These are phyloP conservation scores for Hemibagrus wyckioides DNA, from an alignment of 2,113 vertebrate genomes.

Conservation along the genomic window DNA sequence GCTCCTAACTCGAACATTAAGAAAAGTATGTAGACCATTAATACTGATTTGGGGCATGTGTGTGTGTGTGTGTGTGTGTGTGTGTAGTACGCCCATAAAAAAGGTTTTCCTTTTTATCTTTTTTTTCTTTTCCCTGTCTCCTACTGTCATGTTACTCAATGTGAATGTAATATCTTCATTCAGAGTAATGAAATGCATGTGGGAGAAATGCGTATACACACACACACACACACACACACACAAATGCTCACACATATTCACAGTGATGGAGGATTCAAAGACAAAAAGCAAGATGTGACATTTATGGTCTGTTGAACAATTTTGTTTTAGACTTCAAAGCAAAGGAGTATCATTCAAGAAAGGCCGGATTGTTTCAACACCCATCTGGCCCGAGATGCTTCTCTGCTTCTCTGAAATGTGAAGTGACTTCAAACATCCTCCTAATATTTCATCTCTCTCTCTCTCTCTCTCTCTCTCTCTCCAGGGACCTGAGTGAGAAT, in stretches of 20 bases:
- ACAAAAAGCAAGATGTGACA: slow-evolving; percentile 50
- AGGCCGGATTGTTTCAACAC: slow-evolving; percentile 29
- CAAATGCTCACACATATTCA: slow-evolving; percentile 32
- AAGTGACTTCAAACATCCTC: slow-evolving; percentile 54
- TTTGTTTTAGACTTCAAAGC: slow-evolving; percentile 56
- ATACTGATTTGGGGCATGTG: slow-evolving; percentile 25
- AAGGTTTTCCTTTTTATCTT: background rate
- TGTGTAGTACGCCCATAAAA: background rate
- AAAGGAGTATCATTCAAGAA: slow-evolving; percentile 35
- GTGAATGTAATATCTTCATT: slow-evolving; percentile 49
- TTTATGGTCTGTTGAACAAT: slow-evolving; percentile 59
- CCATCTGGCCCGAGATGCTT: slow-evolving; percentile 41
- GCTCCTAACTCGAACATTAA: slow-evolving; percentile 60
- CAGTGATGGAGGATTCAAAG: slow-evolving; percentile 37
- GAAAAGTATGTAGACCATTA: slow-evolving; percentile 17
- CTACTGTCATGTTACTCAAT: slow-evolving; percentile 42
- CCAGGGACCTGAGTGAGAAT: slow-evolving; percentile 97
- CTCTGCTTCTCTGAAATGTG: slow-evolving; percentile 41
- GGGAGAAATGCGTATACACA: slow-evolving; percentile 27
- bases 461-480: slow-evolving; percentile 54
- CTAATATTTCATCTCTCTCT: slow-evolving; percentile 55
- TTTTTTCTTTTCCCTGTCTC: background rate
- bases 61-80: slow-evolving; percentile 5
- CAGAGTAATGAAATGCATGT: slow-evolving; percentile 23
- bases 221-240: slow-evolving; percentile 35